A percentile compares a stretch with the other conserved stretches of the same genome.
Evolutionary conservation across 2,113 vertebrate species (phyloP).

Genomic region (Gavia stellata): DNA sequence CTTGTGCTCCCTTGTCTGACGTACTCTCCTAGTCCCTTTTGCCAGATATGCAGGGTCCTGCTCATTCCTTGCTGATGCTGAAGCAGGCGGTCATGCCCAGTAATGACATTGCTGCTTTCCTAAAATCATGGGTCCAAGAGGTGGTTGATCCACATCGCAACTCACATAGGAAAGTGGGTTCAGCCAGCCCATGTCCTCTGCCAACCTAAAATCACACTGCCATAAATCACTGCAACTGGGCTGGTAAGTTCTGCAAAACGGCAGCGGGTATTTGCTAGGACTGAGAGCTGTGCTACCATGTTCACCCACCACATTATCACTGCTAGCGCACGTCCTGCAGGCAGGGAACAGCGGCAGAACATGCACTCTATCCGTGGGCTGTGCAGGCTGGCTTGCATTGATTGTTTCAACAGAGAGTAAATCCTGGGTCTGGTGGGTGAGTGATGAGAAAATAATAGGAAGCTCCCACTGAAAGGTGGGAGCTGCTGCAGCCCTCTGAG

Average conservation of each 20-base stretch:
- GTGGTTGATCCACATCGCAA: not conserved
- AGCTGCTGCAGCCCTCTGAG: not conserved
- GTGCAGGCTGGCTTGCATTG: rapidly evolving
- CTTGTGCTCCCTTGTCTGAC: not conserved
- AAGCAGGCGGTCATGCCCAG: not conserved
- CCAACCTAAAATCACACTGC: not conserved
- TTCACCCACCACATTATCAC: not conserved
- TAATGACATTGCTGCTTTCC: not conserved
- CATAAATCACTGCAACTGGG: not conserved
- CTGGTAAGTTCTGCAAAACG: not conserved
- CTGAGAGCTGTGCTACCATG: not conserved
- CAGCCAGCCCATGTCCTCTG: not conserved
- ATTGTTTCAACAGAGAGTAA: not conserved
- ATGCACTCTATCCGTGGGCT: not conserved
- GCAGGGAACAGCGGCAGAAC: not conserved
- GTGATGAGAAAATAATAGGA: not conserved
- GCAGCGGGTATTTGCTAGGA: rapidly evolving
- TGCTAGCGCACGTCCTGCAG: not conserved
- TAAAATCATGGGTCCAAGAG: not conserved
- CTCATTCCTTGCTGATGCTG: not conserved
- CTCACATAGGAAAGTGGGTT: not conserved
- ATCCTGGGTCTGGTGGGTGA: not conserved
- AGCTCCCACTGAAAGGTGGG: not conserved
- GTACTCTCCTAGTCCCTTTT: not conserved
- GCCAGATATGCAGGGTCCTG: not conserved